These are phyloP conservation scores for Oryzias celebensis DNA, from an alignment of 2,113 vertebrate species.

Conservation along the genomic window DNA sequence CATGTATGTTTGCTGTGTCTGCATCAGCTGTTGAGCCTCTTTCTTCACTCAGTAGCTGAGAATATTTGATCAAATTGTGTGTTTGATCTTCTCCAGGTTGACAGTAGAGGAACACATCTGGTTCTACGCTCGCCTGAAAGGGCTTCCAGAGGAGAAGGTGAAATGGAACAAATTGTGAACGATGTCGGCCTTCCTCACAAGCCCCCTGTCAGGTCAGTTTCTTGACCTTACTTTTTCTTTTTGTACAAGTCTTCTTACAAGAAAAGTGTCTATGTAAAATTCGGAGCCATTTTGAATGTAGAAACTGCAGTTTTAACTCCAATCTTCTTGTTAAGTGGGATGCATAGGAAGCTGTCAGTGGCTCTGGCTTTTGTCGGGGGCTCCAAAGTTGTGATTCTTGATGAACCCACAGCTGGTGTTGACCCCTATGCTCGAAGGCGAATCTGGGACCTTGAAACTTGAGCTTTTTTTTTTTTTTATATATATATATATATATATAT, in stretches of 20 bases:
- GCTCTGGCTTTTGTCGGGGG: conserved; percentile 97
- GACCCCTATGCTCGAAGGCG: conserved; percentile 96
- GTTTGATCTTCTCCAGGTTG: conserved; percentile 77
- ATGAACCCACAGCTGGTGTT: conserved; percentile 96
- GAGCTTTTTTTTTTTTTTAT: background rate
- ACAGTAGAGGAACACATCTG: conserved; percentile 98
- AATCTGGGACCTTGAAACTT: conserved; percentile 88
- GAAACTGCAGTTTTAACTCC: background rate
- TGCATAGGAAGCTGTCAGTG: conserved; percentile 97
- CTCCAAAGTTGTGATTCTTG: conserved; percentile 96
- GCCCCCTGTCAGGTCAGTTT: conserved; percentile 87
- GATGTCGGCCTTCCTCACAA: conserved; percentile 91
- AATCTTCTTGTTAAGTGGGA: conserved; percentile 82
- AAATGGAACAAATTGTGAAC: conserved; percentile 91
- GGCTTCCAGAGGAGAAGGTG: conserved; percentile 87
- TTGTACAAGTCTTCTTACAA: too few species aligned
- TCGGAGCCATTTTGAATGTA: too few species aligned
- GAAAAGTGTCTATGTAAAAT: too few species aligned
- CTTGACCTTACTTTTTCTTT: background rate
- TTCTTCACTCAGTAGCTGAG: background rate
- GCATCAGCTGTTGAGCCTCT: background rate
- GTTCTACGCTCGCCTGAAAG: conserved; percentile 96
- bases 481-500: background rate
- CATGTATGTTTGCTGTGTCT: conserved; percentile 79
- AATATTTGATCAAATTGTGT: background rate